A percentile compares a stretch with the other conserved stretches of the same genome.
Evolutionary conservation across 2,888 invertebrate genomes (phyloP).

Genomic region (Petrolisthes manimaculis): DNA sequence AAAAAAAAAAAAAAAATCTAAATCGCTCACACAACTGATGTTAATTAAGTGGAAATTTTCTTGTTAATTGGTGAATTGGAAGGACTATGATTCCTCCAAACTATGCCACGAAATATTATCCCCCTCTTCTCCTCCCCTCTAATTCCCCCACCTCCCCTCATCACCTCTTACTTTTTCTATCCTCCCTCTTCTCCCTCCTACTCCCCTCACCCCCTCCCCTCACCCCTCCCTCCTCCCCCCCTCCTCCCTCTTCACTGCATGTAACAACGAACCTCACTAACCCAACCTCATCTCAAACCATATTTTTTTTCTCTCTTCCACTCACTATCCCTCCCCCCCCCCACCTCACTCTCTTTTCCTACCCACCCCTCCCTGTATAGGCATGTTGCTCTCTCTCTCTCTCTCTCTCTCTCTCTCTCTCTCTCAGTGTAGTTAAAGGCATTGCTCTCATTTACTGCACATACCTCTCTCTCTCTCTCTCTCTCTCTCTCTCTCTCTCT

Average conservation of each 20-base stretch:
- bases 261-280: not conserved
- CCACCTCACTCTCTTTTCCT: not conserved
- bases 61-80: too few species aligned
- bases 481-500: not conserved
- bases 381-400: not conserved
- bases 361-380: not conserved
- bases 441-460: not conserved
- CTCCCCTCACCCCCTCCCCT: not conserved
- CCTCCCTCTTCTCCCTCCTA: too few species aligned
- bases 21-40: too few species aligned
- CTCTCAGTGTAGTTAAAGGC: not conserved
- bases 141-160: too few species aligned
- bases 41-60: too few species aligned
- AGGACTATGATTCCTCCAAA: too few species aligned
- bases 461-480: not conserved
- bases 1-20: too few species aligned
- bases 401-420: not conserved
- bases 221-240: not conserved
- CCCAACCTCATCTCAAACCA: too few species aligned
- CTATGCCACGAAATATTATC: too few species aligned
- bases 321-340: constrained; percentile 9
- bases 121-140: too few species aligned
- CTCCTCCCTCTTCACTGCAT: not conserved
- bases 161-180: too few species aligned
- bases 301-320: not conserved